Evolutionary conservation across 1,140 invertebrate genomes (phyloP), one percentile per base, ranked within the genome.

Genomic region (Belonocnema kinseyi): DNA sequence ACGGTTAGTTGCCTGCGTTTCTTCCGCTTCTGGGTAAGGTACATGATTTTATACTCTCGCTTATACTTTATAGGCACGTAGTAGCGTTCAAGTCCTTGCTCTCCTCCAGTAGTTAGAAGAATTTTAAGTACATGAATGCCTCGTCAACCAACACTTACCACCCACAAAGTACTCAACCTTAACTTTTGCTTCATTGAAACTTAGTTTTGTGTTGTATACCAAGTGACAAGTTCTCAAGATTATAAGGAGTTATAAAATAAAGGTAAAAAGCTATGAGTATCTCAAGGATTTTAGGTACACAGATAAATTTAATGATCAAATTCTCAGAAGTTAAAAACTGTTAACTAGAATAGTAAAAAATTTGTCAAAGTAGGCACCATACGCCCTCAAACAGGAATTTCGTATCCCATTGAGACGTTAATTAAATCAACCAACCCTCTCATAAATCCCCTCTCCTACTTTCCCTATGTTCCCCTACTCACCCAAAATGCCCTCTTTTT

Each of bases 1-100:
- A 66, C 46, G 61, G 61, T 66, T 66, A 66, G 61, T 66, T 66
- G 61, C 61, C 61, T 66, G 46, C 61, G 40, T 66, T 66, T 66
- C 61, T 66, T 66, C 61, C 61, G 61, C 61, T 66, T 66, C 61
- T 66, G 61, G 61, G 16, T 66, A 66, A 26, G 40, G 16, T 66
- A 40, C 46, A 66, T 66, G 61, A 66, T 66, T 66, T 66, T 66
- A 66, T 66, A 66, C 61, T 46, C 61, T 40, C 26, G 33, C 61
- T 66, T 66, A 33, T 33, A 33, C 26, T 33, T 33, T 33, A 66
- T 66, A 40, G 26, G 58, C 58, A 61, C 21, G 58, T 61, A 61
- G 58, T 61, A 61, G 16, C 58, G 21, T 61, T 61, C 58, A 61
- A 61, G 56, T 61, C 56, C 56, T 61, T 21, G 11, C 56, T 61